These are phyloP conservation scores for Heteromyza rotundicornis DNA, from an alignment of 2,888 invertebrate species.

Conservation along the genomic window DNA sequence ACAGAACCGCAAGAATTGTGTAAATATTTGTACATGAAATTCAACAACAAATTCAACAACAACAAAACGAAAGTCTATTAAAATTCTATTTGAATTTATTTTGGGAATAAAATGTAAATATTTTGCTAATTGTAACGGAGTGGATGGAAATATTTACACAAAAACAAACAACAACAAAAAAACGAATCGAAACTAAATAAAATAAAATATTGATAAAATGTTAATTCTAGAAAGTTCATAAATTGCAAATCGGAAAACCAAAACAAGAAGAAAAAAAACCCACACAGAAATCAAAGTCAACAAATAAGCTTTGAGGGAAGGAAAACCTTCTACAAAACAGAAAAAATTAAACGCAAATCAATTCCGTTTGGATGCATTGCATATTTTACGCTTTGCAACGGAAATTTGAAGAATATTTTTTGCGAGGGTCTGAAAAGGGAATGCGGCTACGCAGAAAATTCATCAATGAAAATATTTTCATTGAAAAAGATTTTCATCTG, in stretches of 20 bases:
- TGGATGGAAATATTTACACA: neutral
- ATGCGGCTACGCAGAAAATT: neutral
- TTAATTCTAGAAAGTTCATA: neutral
- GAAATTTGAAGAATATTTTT: neutral
- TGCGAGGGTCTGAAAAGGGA: neutral
- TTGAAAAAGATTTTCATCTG: neutral
- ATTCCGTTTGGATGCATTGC: neutral
- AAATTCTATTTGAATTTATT: neutral
- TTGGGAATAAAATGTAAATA: neutral
- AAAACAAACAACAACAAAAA: too few relatives aligned
- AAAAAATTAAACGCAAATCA: neutral
- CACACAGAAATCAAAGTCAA: neutral
- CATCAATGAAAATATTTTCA: slow-evolving; percentile 2
- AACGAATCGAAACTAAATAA: too few relatives aligned
- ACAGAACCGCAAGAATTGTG: neutral
- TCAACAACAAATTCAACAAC: neutral
- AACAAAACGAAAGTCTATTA: neutral
- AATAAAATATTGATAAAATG: too few relatives aligned
- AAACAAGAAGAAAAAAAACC: neutral
- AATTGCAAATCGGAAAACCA: neutral
- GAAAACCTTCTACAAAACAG: neutral
- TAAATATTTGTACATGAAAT: neutral
- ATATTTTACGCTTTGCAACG: neutral
- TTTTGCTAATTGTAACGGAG: neutral
- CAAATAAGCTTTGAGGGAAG: too few relatives aligned